A percentile compares a stretch with the other conserved stretches of the same genome.
These are phyloP conservation scores for Andrena fulva DNA, from an alignment of 2,888 invertebrate genomes.

Conservation along the genomic window DNA sequence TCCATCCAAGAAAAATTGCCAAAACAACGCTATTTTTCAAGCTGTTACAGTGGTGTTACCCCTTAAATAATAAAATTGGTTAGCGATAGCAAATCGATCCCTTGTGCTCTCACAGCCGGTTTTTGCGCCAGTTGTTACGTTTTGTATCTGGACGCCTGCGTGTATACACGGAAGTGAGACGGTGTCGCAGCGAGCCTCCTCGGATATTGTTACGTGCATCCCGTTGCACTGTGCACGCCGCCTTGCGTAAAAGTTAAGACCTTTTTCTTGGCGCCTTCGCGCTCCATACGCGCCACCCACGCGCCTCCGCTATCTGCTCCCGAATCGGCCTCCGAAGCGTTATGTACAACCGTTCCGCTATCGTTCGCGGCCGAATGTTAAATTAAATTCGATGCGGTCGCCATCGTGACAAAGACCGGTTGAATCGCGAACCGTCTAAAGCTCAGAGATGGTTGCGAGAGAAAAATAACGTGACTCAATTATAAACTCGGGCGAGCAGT, in stretches of 20 bases:
- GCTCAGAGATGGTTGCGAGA: not conserved
- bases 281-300: conserved; percentile 58
- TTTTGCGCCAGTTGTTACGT: not conserved
- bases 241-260: conserved; percentile 35
- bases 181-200: conserved; percentile 10
- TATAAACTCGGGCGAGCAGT: not conserved
- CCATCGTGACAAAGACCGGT: not conserved
- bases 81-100: not conserved
- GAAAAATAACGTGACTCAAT: not conserved
- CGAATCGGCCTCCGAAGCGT: conserved; percentile 41
- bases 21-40: too few relatives aligned
- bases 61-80: too few relatives aligned
- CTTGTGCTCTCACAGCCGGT: not conserved
- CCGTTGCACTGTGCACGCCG: not conserved
- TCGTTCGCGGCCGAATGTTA: conserved; percentile 33
- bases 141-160: conserved; percentile 7
- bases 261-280: conserved; percentile 59
- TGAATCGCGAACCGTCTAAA: not conserved
- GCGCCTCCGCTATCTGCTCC: conserved; percentile 38
- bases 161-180: conserved; percentile 46
- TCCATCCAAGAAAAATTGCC: too few relatives aligned
- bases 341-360: conserved; percentile 36
- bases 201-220: conserved; percentile 28
- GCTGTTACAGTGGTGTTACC: too few relatives aligned
- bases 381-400: conserved; percentile 32